These are phyloP conservation scores for Drosophila aff. DNA, from an alignment of 1,140 invertebrate genomes.

Conservation along the genomic window DNA sequence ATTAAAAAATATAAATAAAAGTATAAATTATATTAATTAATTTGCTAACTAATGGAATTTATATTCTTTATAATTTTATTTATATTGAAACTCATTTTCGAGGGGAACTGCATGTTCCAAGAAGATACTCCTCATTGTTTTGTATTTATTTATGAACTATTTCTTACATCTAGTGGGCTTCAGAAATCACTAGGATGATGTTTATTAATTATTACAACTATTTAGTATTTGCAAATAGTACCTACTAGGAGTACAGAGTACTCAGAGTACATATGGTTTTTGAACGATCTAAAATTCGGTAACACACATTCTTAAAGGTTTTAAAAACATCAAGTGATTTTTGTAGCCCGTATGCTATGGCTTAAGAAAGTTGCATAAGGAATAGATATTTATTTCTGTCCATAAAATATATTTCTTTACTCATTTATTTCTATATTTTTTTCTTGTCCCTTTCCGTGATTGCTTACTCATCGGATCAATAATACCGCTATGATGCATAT, in stretches of 20 bases:
- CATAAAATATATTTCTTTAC: neutral
- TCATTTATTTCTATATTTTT: neutral
- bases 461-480: slow-evolving; percentile 5
- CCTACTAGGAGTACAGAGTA: too few relatives aligned
- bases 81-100: neutral
- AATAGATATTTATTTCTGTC: neutral
- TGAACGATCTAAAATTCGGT: too few relatives aligned
- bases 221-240: too few relatives aligned
- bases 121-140: neutral
- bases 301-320: neutral
- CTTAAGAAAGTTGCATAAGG: neutral
- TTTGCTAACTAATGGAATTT: neutral
- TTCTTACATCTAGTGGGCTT: neutral
- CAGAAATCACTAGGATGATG: neutral
- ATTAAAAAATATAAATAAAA: neutral
- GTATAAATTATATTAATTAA: neutral
- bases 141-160: neutral
- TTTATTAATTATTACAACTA: too few relatives aligned
- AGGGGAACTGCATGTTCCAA: too few relatives aligned
- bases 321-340: neutral
- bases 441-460: too few relatives aligned
- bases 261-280: too few relatives aligned
- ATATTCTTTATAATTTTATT: neutral
- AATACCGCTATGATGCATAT: neutral
- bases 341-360: neutral